Base-by-base conservation (phyloP, 2,888 invertebrate species). In the Mythimna ferrago region DNA sequence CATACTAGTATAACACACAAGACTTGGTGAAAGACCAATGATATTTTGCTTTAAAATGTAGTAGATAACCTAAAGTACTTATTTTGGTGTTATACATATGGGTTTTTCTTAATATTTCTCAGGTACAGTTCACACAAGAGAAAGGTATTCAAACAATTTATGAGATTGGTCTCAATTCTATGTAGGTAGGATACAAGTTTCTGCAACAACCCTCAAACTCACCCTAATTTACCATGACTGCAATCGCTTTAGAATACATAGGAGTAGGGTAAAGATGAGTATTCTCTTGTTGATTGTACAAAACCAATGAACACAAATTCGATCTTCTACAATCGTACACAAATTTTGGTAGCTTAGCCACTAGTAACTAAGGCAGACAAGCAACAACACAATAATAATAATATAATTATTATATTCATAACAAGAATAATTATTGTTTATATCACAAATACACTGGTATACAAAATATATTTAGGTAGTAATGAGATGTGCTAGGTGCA, bases 391-490 rank as follows among this genome's bases (percentile, higher is more conserved):
- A 80, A 57, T 71, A 76, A 48, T 72, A 32, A 48, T 48, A 48
- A 48, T 53, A 67, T 83, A 32, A 66, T 66, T 14, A 65, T 67
- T 54, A 44, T 63, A 71, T 76, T 74, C 56, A 60, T 76, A 85
- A 78, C 72, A 76, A 78, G 71, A 80, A 73, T 70, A 77, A 68
- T 71, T 62, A 56, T 69, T 57, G 64, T 80, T 80, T 75, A 67
- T 71, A 83, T 77, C 82, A 82, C 69, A 82, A 84, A 62, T 69
- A 78, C 61, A 73, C 26, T 71, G 72, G 66, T 80, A 80, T 80
- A 81, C 57, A 71, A 80, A 80, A 80, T 83, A 83, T 80, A 80
- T 83, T 80, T 60, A 79, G 67, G 32, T 79, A 73, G 51, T 83
- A 67, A 79, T 65, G 44, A 76, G 21, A 69, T 69, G 85, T 78